These are phyloP conservation scores for Corythornis cristatus DNA, from an alignment of 2,113 vertebrate genomes.

Conservation along the genomic window DNA sequence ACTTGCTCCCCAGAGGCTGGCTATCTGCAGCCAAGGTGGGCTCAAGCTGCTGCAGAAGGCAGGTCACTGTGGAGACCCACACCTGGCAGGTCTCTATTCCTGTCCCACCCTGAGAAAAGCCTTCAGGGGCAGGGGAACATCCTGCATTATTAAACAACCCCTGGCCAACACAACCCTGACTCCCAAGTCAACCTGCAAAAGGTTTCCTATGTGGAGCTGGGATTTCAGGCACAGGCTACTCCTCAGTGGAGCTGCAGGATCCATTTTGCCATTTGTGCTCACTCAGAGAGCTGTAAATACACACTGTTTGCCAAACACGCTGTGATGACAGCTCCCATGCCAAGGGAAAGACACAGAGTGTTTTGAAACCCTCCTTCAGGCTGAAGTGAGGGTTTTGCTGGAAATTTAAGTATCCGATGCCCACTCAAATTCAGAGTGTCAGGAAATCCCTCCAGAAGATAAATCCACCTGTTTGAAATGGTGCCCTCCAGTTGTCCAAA, in stretches of 20 bases:
- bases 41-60: rapidly evolving
- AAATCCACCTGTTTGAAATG: not conserved
- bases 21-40: not conserved
- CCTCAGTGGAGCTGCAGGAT: not conserved
- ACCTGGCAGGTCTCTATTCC: not conserved
- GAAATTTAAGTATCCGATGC: not conserved
- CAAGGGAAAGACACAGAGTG: not conserved
- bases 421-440: not conserved
- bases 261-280: not conserved
- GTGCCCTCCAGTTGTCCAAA: not conserved
- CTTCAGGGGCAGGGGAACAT: rapidly evolving
- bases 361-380: not conserved
- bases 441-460: not conserved
- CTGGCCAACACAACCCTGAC: rapidly evolving
- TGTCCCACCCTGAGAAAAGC: not conserved
- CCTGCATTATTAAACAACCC: not conserved
- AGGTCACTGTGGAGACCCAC: rapidly evolving
- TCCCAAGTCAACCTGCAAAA: not conserved
- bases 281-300: not conserved
- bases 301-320: not conserved
- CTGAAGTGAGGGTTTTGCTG: not conserved
- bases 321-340: not conserved
- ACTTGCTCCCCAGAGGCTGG: not conserved
- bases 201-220: not conserved
- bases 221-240: not conserved